Evolutionary conservation across 2,888 invertebrate species (phyloP).

Genomic region (Patella ulyssiponensis): DNA sequence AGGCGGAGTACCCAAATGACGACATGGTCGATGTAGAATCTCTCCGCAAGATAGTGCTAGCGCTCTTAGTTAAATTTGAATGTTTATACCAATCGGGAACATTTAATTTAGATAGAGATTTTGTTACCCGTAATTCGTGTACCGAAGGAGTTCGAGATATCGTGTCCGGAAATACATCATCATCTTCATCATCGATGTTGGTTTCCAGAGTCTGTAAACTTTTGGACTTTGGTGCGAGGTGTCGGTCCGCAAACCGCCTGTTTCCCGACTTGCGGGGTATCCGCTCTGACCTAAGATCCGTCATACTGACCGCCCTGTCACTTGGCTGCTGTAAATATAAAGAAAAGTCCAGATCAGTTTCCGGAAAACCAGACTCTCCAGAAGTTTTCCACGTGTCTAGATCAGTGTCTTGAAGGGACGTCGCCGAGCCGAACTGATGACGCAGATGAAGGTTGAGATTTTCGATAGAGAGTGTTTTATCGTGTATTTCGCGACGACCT

Average conservation of each 20-base stretch:
- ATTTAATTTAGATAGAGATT: conserved; percentile 92
- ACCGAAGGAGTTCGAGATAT: conserved; percentile 84
- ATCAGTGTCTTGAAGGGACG: conserved; percentile 61
- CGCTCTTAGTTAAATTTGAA: conserved; percentile 64
- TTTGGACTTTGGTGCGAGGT: conserved; percentile 60
- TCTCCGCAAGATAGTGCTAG: conserved; percentile 59
- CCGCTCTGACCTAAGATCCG: conserved; percentile 51
- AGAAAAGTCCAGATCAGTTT: conserved; percentile 57
- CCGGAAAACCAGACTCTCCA: conserved; percentile 42
- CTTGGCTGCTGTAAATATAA: conserved; percentile 55
- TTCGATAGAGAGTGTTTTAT: conserved; percentile 60
- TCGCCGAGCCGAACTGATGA: conserved; percentile 48
- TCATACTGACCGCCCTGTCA: conserved; percentile 63
- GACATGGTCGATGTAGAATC: conserved; percentile 60
- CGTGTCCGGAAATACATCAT: conserved; percentile 39
- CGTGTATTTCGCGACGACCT: conserved; percentile 54
- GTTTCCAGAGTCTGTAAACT: conserved; percentile 64
- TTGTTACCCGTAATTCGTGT: conserved; percentile 93
- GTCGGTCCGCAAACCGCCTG: conserved; percentile 59
- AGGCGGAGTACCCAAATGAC: conserved; percentile 43
- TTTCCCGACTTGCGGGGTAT: conserved; percentile 50
- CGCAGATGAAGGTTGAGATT: conserved; percentile 47
- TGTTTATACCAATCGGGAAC: conserved; percentile 94
- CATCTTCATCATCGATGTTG: conserved; percentile 56
- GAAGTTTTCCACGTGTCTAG: conserved; percentile 56